These are phyloP conservation scores for Cryptomyrus ogoouensis DNA, from an alignment of 2,113 vertebrate genomes.

Conservation along the genomic window DNA sequence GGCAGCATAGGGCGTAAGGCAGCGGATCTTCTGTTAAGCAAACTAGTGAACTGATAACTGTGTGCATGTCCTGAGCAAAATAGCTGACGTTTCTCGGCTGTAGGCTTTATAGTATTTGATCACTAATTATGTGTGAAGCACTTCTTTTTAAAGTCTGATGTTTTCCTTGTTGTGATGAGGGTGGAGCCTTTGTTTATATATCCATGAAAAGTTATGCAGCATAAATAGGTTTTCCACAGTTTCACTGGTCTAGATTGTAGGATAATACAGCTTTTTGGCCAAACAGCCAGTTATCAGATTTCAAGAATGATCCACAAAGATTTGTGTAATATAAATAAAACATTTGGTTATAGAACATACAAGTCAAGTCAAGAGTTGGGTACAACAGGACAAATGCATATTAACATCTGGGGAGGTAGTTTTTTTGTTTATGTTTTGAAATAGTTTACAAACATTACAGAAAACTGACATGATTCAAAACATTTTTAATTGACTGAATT, in stretches of 20 bases:
- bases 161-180: neutral
- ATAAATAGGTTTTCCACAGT: neutral
- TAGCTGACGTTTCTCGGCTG: neutral
- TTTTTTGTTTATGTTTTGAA: neutral
- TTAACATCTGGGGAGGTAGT: neutral
- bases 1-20: neutral
- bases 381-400: neutral
- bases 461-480: neutral
- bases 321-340: neutral
- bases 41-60: neutral
- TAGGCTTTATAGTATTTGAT: neutral
- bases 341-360: neutral
- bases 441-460: neutral
- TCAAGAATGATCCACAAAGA: neutral
- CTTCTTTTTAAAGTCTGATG: neutral
- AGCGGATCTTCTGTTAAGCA: neutral
- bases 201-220: neutral
- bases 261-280: neutral
- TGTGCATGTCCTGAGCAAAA: neutral
- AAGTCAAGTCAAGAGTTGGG: neutral
- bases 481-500: neutral
- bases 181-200: neutral
- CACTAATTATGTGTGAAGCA: neutral
- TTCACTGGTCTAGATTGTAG: neutral
- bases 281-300: neutral